Conservation (phyloP, 2,113 vertebrate species). For the Myotis davidii region DNA sequence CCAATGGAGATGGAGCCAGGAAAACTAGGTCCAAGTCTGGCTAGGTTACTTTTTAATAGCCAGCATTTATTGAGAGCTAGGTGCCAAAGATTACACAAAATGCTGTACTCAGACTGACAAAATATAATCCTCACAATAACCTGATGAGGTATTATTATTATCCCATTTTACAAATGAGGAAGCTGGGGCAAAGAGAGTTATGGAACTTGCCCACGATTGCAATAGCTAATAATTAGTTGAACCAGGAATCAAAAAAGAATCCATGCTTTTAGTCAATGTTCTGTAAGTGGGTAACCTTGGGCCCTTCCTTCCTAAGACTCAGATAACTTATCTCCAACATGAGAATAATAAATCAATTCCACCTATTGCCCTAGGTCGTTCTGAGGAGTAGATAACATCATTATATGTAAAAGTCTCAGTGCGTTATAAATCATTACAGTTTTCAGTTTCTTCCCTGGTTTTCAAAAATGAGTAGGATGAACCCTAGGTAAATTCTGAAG, state of each 20-base stretch:
- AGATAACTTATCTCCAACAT: constrained; percentile 42
- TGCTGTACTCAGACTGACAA: background rate
- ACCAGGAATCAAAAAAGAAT: background rate
- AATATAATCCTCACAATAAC: background rate
- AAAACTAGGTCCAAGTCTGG: background rate
- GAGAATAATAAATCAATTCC: background rate
- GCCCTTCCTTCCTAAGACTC: constrained; percentile 32
- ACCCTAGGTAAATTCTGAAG: background rate
- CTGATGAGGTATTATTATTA: background rate
- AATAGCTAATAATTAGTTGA: background rate
- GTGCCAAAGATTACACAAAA: background rate
- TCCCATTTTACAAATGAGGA: background rate
- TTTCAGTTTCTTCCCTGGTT: background rate
- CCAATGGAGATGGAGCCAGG: background rate
- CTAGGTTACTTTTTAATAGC: background rate
- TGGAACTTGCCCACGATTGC: background rate
- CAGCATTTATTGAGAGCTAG: background rate
- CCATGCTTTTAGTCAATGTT: constrained; percentile 5
- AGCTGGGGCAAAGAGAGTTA: background rate
- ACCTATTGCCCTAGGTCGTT: background rate
- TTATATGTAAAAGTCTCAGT: background rate
- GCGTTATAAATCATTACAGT: background rate
- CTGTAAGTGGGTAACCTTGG: background rate
- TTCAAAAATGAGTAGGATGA: constrained; percentile 39
- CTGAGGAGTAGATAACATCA: constrained; percentile 5